phyloP scores from a whole-genome alignment of 2,888 invertebrate genomes.

The Conchocele bisecta region DNA sequence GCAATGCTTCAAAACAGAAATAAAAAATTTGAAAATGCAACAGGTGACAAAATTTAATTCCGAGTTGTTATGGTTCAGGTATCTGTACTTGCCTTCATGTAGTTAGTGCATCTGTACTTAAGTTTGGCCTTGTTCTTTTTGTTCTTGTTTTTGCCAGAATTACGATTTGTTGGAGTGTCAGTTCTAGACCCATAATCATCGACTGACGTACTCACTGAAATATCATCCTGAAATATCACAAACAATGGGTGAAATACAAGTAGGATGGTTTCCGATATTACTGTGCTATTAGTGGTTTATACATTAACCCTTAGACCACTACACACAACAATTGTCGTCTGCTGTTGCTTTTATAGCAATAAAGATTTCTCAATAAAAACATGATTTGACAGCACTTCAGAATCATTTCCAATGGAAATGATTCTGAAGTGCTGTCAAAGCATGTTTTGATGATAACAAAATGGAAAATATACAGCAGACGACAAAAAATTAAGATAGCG shows the following conservation, averaged over 20 bases:
- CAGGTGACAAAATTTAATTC: neutral
- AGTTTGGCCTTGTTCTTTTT: conserved; percentile 85
- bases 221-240: conserved; percentile 86
- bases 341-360: too few relatives aligned
- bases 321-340: too few relatives aligned
- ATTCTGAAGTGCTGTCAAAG: too few relatives aligned
- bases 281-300: too few relatives aligned
- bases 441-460: too few relatives aligned
- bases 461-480: too few relatives aligned
- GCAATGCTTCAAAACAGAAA: neutral
- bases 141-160: conserved; percentile 85
- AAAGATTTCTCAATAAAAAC: too few relatives aligned
- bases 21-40: neutral
- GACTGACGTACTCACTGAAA: conserved; percentile 91
- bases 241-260: neutral
- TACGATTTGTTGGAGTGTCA: conserved; percentile 88
- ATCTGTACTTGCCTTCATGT: conserved; percentile 84
- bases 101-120: conserved; percentile 87
- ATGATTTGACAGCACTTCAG: too few relatives aligned
- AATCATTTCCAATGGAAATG: too few relatives aligned
- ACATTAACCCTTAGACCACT: too few relatives aligned
- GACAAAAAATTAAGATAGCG: too few relatives aligned
- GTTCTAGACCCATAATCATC: conserved; percentile 90
- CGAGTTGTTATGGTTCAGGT: neutral
- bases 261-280: neutral